Evolutionary conservation across 2,797 vertebrate species (phyloP).

Genomic region (Furcifer pardalis): DNA sequence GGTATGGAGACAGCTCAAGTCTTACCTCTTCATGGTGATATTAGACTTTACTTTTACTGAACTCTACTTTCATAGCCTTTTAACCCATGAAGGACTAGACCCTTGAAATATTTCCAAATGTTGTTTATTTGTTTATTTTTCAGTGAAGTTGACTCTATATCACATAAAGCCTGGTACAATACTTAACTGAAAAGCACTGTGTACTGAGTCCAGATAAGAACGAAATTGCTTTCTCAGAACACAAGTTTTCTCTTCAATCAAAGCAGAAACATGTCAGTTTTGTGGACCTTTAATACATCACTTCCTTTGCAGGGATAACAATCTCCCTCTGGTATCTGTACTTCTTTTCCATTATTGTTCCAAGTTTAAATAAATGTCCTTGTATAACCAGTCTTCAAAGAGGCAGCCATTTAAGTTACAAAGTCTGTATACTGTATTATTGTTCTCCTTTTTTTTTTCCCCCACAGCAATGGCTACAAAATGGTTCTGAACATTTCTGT

Average conservation of each 20-base stretch:
- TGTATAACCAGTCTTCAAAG: background rate
- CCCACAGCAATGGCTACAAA: background rate
- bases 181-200: background rate
- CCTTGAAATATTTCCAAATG: background rate
- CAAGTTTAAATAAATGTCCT: background rate
- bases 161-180: background rate
- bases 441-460: background rate
- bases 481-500: background rate
- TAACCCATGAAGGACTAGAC: background rate
- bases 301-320: background rate
- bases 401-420: background rate
- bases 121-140: background rate
- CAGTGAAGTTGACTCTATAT: background rate
- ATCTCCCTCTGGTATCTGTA: background rate
- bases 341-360: background rate
- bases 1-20: too few relatives aligned
- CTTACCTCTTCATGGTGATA: too few relatives aligned
- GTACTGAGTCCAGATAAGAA: background rate
- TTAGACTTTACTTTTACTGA: background rate
- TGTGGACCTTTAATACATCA: background rate
- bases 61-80: background rate
- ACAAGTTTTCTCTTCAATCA: background rate
- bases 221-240: too few relatives aligned
- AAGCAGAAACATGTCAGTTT: background rate
- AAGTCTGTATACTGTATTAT: background rate